These are phyloP conservation scores for Macrosiphum euphorbiae DNA, from an alignment of 2,888 invertebrate genomes.

Conservation along the genomic window DNA sequence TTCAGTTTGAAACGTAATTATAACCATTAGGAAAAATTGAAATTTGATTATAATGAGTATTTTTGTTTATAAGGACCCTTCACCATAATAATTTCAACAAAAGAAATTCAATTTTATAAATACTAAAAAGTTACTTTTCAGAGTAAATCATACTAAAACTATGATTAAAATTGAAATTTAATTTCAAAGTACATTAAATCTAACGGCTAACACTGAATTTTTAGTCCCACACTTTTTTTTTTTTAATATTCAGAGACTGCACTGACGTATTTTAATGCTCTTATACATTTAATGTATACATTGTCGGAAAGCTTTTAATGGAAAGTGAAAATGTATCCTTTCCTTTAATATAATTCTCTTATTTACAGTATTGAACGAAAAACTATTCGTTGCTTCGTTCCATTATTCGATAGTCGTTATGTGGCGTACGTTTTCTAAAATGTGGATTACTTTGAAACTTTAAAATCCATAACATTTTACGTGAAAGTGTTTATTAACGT, in stretches of 20 bases:
- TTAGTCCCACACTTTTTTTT: background rate
- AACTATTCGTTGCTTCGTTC: constrained; percentile 7
- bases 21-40: background rate
- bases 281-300: constrained; percentile 24
- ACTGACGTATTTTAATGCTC: constrained; percentile 34
- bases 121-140: background rate
- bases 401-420: background rate
- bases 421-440: constrained; percentile 14
- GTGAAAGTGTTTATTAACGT: constrained; percentile 10
- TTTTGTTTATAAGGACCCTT: background rate
- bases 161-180: constrained; percentile 2
- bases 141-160: background rate
- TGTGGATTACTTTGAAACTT: background rate
- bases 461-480: constrained; percentile 21
- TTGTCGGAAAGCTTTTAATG: constrained; percentile 36
- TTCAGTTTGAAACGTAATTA: background rate
- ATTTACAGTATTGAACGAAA: background rate
- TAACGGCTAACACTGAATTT: background rate
- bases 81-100: background rate
- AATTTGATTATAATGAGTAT: background rate
- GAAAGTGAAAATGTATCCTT: constrained; percentile 28
- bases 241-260: constrained; percentile 38
- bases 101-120: constrained; percentile 21
- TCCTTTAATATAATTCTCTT: constrained; percentile 27
- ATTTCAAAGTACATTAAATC: background rate